Evolutionary conservation across 2,888 invertebrate genomes (phyloP), one percentile per base, ranked within the genome.

Genomic region (Drosophila mulleri): DNA sequence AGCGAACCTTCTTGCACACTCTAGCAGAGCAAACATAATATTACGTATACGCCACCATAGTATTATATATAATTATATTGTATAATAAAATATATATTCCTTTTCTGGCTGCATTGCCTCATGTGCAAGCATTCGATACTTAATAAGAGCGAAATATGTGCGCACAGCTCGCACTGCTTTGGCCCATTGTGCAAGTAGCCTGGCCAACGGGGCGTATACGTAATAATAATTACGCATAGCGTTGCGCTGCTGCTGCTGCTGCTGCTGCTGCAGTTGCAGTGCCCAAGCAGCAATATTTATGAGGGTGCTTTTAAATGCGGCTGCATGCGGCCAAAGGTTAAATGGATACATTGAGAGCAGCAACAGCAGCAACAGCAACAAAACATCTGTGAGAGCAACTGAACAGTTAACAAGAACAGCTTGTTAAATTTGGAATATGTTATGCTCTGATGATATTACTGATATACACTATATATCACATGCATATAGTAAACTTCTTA

Each of bases 211-310:
- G 67, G 87, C 80, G 87, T 83, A 88, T 83, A 73, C 87, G 88
- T 80, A 83, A 88, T 85, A 86, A 88, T 80, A 82, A 88, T 88
- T 78, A 83, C 76, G 72, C 76, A 66, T 57, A 56, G 61, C 69
- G 60, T 67, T 59, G 69, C 63, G 32, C 44, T 67, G 52, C 37
- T 47, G 66, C 11, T 52, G 47, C 20, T n/a, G n/a, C n/a, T n/a
- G 26, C 35, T 26, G 68, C 14, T 39, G 45, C 32, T 37, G 42
- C 35, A 7, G 44, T 14, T 16, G 23, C 7, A n/a, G n/a, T 23
- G 29, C n/a, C 48, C 57, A 67, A 65, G 57, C 78, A 68, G 66
- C 37, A 76, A 80, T 76, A 85, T 88, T 78, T 85, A 82, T 80
- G 75, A 80, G 68, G 18, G 39, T 29, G 71, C 58, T 67, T 82